Evolutionary conservation across 2,797 vertebrate genomes (phyloP).

Genomic region (Champsocephalus esox): DNA sequence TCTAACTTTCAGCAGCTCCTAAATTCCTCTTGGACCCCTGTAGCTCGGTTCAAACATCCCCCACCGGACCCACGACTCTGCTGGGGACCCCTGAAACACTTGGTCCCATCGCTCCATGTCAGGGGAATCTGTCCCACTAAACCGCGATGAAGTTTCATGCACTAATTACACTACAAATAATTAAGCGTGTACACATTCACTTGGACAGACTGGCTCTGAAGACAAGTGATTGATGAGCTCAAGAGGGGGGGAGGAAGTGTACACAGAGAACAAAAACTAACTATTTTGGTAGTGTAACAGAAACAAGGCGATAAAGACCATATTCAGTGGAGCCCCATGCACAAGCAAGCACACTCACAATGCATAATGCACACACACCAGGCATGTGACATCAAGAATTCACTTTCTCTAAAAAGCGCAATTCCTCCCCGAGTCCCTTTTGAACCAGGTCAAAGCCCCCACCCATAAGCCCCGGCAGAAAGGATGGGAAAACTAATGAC

Average conservation of each 20-base stretch:
- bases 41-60: conserved; percentile 50
- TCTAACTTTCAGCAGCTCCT: conserved; percentile 55
- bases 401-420: conserved; percentile 88
- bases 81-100: conserved; percentile 79
- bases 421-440: conserved; percentile 90
- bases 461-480: conserved; percentile 88
- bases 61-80: conserved; percentile 73
- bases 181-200: conserved; percentile 92
- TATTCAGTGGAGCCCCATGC: conserved; percentile 36
- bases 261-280: conserved; percentile 11
- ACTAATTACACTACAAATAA: conserved; percentile 95
- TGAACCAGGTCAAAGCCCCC: conserved; percentile 91
- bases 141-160: conserved; percentile 89
- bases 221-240: conserved; percentile 91
- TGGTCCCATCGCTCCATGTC: conserved; percentile 80
- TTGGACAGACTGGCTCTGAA: conserved; percentile 88
- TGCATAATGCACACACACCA: conserved; percentile 83
- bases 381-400: conserved; percentile 88
- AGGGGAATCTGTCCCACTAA: conserved; percentile 82
- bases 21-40: conserved; percentile 49
- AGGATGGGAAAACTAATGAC: conserved; percentile 98
- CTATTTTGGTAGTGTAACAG: background rate
- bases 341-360: conserved; percentile 58
- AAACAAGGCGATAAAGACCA: conserved; percentile 30
- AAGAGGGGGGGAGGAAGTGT: conserved; percentile 68